phyloP scores from a whole-genome alignment of 2,888 invertebrate species.

The Abscondita cerata region DNA sequence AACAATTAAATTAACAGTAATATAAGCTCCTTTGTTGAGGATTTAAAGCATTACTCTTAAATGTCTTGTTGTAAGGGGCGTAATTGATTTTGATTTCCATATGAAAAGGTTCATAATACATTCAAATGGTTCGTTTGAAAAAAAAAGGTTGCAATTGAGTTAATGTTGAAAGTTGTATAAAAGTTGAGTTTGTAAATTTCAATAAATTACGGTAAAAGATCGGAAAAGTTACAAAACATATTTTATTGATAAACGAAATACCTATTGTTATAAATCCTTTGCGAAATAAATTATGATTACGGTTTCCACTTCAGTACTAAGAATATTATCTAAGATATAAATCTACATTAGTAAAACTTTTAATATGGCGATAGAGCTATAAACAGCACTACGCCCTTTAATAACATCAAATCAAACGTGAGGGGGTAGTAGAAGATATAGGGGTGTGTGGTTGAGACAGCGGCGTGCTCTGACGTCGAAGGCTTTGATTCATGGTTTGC shows the following conservation, averaged over 20 bases:
- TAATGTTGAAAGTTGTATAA: too few species aligned
- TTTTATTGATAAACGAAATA: slow-evolving; percentile 9
- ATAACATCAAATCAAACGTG: slow-evolving; percentile 35
- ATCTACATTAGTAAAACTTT: slow-evolving; percentile 27
- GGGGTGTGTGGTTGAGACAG: slow-evolving; percentile 36
- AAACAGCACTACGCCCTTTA: slow-evolving; percentile 29
- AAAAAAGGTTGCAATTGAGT: too few species aligned
- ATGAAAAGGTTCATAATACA: too few species aligned
- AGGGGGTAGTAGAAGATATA: slow-evolving; percentile 35
- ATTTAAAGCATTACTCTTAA: too few species aligned
- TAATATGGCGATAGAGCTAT: slow-evolving; percentile 19
- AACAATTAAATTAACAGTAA: too few species aligned
- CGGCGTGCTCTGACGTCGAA: slow-evolving; percentile 36
- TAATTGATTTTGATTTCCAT: too few species aligned
- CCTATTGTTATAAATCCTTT: slow-evolving; percentile 11
- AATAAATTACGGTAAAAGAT: neutral
- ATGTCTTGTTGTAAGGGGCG: too few species aligned
- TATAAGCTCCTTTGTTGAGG: too few species aligned
- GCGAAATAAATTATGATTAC: slow-evolving; percentile 11
- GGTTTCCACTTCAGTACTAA: slow-evolving; percentile 12
- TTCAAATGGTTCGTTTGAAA: too few species aligned
- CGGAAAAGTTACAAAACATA: neutral
- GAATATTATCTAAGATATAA: slow-evolving; percentile 22
- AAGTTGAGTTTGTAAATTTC: too few species aligned
- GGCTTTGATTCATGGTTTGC: slow-evolving; percentile 34